phyloP scores from a whole-genome alignment of 1,140 invertebrate genomes.

The Anadara kagoshimensis region DNA sequence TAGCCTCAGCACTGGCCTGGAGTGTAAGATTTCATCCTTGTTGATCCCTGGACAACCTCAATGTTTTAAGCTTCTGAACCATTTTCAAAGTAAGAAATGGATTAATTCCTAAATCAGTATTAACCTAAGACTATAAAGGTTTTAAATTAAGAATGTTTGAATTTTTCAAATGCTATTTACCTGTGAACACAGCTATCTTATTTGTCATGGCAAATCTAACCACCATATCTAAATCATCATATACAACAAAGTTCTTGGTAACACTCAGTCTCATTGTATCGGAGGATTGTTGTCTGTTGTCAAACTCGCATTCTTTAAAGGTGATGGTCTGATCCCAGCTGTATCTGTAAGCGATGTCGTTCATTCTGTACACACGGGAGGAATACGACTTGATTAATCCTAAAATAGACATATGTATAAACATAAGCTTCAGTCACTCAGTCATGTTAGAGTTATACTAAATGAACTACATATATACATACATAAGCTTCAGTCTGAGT shows the following conservation, averaged over 20 bases:
- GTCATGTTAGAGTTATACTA: too few species aligned
- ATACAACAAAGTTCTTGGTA: constrained; percentile 86
- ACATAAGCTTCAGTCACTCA: too few species aligned
- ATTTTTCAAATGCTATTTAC: constrained; percentile 19
- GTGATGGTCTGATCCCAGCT: constrained; percentile 76
- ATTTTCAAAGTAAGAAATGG: too few species aligned
- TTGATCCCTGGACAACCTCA: too few species aligned
- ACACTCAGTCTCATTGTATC: constrained; percentile 80
- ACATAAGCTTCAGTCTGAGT: too few species aligned
- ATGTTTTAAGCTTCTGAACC: too few species aligned
- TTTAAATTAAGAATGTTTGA: too few species aligned
- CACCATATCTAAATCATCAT: constrained; percentile 85
- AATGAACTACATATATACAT: too few species aligned
- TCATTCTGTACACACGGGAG: constrained; percentile 72
- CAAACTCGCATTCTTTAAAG: constrained; percentile 75
- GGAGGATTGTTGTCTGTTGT: constrained; percentile 15
- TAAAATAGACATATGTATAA: constrained; percentile 50
- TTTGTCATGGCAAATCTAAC: constrained; percentile 89
- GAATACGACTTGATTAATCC: constrained; percentile 75
- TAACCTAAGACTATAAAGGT: too few species aligned
- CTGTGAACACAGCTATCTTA: constrained; percentile 78
- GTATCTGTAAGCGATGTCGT: constrained; percentile 75
- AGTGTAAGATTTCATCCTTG: too few species aligned
- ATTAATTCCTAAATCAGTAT: too few species aligned
- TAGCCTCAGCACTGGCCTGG: too few species aligned